Conservation (phyloP, 2,113 vertebrate genomes). For the Garra rufa region DNA sequence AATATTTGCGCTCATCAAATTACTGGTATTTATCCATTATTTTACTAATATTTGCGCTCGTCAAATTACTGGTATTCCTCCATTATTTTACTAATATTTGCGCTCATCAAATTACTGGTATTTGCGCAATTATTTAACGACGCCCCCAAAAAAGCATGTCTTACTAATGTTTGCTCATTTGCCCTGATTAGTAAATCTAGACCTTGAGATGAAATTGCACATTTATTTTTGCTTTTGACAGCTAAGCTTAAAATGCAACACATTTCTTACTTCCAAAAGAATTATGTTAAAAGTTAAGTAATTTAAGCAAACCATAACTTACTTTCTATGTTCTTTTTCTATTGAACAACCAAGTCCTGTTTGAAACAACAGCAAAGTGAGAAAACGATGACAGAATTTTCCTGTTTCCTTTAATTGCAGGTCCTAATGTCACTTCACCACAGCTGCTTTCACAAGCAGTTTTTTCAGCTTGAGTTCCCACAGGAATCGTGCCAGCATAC, state of each 20-base stretch:
- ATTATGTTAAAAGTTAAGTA: neutral
- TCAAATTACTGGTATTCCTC: too few relatives aligned
- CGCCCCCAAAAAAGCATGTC: too few relatives aligned
- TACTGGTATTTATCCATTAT: too few relatives aligned
- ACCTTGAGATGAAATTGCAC: neutral
- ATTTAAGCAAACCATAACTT: neutral
- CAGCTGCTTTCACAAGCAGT: neutral
- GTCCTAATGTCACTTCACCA: neutral
- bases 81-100: too few relatives aligned
- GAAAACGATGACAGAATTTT: neutral
- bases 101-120: too few relatives aligned
- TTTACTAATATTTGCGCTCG: too few relatives aligned
- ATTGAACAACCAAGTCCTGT: neutral
- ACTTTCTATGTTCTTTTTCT: neutral
- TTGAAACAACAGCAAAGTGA: neutral
- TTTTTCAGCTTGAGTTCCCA: constrained; percentile 14
- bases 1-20: too few relatives aligned
- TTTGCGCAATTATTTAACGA: too few relatives aligned
- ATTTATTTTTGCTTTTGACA: neutral
- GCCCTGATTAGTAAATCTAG: too few relatives aligned
- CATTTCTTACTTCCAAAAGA: neutral
- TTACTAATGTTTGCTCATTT: too few relatives aligned
- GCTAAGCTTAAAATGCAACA: neutral
- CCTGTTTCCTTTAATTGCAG: neutral
- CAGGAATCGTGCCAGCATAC: neutral